Percentiles rank a stretch among this genome's conserved stretches.
Conservation (phyloP, 2,797 vertebrate species). For the Carcharodon carcharias region DNA sequence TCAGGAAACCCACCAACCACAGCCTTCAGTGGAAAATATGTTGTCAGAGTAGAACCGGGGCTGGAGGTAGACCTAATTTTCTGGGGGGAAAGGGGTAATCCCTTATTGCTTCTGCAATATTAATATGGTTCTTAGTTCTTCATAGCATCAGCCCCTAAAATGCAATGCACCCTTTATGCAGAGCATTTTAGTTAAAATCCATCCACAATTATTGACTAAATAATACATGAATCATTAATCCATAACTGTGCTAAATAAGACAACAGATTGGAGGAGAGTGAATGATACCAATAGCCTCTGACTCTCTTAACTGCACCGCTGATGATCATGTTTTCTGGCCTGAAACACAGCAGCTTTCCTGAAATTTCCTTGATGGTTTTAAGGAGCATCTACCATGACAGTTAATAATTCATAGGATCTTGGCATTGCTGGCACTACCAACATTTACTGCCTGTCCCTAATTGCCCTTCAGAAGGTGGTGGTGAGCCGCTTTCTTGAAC, state of each 20-base stretch:
- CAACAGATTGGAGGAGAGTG: neutral
- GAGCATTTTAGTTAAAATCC: neutral
- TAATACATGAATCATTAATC: neutral
- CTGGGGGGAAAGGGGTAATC: neutral
- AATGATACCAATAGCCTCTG: neutral
- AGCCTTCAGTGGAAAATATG: conserved; percentile 13
- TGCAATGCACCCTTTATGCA: neutral
- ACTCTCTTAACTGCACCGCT: neutral
- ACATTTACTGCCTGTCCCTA: neutral
- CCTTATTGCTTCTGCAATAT: neutral
- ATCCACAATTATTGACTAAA: neutral
- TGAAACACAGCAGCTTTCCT: neutral
- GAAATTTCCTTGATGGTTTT: neutral
- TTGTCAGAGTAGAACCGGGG: neutral
- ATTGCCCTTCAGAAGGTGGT: neutral
- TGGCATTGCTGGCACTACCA: neutral
- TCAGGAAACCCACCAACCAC: conserved; percentile 27
- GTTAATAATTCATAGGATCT: neutral
- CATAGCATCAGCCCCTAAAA: too few relatives aligned
- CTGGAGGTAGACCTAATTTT: neutral
- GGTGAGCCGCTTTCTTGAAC: neutral
- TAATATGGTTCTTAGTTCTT: neutral
- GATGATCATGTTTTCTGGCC: neutral
- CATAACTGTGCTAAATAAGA: neutral
- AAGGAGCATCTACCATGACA: neutral